Evolutionary conservation across 2,113 vertebrate genomes (phyloP), one percentile per base, ranked within the genome.

Genomic region (Python bivittatus): DNA sequence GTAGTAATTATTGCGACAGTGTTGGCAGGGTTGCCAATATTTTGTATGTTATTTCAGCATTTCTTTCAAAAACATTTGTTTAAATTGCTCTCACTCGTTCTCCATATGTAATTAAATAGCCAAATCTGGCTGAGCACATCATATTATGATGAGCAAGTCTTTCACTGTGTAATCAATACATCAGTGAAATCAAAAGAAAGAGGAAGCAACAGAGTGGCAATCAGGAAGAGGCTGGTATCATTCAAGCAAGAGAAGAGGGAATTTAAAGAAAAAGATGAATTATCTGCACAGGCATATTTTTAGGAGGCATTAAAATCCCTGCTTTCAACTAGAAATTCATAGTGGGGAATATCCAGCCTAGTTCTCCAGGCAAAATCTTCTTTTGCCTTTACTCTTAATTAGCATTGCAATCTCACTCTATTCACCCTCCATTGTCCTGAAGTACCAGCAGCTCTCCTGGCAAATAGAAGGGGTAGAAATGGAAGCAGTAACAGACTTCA

Each of bases 371-470:
- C 44, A 54, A 87, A 11, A 54, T n/a, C 3, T 8, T 57, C 83
- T 42, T 25, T 58, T 23, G 52, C 38, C 42, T 53, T 42, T 0
- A 44, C 22, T 20, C 13, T 86, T 54, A 27, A 4, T 42, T 54
- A 53, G 84, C 52, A 52, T 7, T 17, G 52, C 0, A 15, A 17
- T 20, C 12, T 60, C 58, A 15, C 0, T 38, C 13, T 25, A 54
- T 53, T 48, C 23, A 0, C 2, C 54, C 72, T 52, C 8, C 0
- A 0, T 79, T 79, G 0, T 56, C 91, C 12, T 9, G 2, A 23
- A 23, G 44, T 29, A 22, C 2, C 88, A 60, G 86, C 0, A 20
- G 96, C 98, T 98, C 96, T n/a, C n/a, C n/a, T n/a, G n/a, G n/a
- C n/a, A n/a, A n/a, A n/a, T n/a, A n/a, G n/a, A n/a, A n/a, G n/a